These are phyloP conservation scores for Phenacoccus solenopsis DNA, from an alignment of 1,140 invertebrate genomes.

Conservation along the genomic window DNA sequence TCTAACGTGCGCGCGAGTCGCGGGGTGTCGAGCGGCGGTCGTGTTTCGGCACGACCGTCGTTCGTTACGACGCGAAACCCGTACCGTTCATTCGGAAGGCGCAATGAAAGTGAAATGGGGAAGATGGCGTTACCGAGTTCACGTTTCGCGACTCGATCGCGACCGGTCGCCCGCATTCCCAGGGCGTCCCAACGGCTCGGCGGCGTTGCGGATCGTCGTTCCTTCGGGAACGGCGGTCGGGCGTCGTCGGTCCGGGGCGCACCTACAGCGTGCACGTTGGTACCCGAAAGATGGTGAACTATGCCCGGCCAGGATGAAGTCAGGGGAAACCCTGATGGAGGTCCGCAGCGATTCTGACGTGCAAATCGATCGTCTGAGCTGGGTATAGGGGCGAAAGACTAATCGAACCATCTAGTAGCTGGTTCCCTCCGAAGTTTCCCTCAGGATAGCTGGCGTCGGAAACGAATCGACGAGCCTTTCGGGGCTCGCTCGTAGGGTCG, in stretches of 20 bases:
- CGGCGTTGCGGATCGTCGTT: conserved; percentile 18
- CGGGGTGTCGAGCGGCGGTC: conserved; percentile 37
- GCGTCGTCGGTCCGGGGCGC: conserved; percentile 34
- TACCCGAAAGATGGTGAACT: conserved; percentile 87
- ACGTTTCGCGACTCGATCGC: not conserved
- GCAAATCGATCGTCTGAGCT: conserved; percentile 83
- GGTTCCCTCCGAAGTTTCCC: conserved; percentile 83
- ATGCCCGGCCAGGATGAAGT: conserved; percentile 75
- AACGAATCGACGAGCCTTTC: not conserved
- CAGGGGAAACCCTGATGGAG: conserved; percentile 80
- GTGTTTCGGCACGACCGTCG: not conserved
- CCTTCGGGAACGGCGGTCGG: not conserved
- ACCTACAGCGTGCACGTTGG: conserved; percentile 58
- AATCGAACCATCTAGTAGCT: conserved; percentile 87
- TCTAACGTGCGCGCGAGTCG: conserved; percentile 71
- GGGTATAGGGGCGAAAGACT: conserved; percentile 87
- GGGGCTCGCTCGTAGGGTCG: conserved; percentile 28
- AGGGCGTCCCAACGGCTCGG: conserved; percentile 13
- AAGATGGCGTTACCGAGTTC: conserved; percentile 25
- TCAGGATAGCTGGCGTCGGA: conserved; percentile 62
- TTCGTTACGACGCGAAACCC: not conserved
- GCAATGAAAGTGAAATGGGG: conserved; percentile 48
- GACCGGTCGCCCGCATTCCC: not conserved
- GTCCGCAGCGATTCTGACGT: conserved; percentile 78
- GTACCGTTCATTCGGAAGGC: conserved; percentile 42